These are phyloP conservation scores for Carettochelys insculpta DNA, from an alignment of 2,113 vertebrate species.

Conservation along the genomic window DNA sequence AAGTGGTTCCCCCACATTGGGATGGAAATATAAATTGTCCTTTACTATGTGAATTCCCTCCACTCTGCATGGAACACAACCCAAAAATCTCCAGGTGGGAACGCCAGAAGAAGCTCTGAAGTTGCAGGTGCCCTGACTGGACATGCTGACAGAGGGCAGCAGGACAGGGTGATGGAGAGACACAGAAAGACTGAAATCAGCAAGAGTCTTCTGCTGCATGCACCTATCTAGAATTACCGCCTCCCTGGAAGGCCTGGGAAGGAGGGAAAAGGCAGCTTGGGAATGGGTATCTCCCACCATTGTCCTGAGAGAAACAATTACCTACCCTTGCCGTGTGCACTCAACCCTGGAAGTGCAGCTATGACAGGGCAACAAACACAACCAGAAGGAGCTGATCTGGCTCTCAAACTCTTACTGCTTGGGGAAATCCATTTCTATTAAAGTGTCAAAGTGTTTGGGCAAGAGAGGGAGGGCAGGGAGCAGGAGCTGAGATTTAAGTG, in stretches of 20 bases:
- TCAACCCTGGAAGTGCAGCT: not conserved
- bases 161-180: not conserved
- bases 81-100: not conserved
- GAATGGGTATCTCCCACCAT: not conserved
- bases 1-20: not conserved
- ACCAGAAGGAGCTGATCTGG: not conserved
- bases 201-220: not conserved
- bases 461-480: not conserved
- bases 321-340: not conserved
- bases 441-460: not conserved
- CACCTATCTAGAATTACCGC: not conserved
- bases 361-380: not conserved
- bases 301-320: not conserved
- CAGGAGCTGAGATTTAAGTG: not conserved
- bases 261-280: accelerated
- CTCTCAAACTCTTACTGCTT: not conserved
- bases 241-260: accelerated
- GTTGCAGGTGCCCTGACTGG: not conserved
- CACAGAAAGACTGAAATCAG: not conserved
- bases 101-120: not conserved
- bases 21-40: not conserved
- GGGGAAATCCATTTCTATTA: slow-evolving; percentile 22
- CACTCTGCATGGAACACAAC: not conserved
- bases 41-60: not conserved
- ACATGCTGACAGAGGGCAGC: not conserved